Evolutionary conservation across 2,797 vertebrate species (phyloP), one percentile per base, ranked within the genome.

Genomic region (Sphenodon punctatus): DNA sequence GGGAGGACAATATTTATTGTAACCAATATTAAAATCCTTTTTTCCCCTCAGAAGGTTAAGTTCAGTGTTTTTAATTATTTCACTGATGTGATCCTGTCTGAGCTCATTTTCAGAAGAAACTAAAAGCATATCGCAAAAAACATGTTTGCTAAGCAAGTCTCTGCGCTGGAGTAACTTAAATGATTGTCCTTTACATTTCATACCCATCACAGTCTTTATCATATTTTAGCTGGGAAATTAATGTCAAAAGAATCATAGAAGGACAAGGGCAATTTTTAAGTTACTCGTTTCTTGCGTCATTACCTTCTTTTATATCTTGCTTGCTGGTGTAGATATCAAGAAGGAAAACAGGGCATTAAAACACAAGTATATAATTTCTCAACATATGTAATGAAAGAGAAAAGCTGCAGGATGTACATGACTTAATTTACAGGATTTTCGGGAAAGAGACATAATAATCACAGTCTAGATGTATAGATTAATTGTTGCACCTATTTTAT

Each of bases 11-110:
- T 0, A 0, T 25, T 69, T 10, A 48, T 36, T 0, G 0, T 6
- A 10, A 70, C 49, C 68, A 86, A 3, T 30, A 49, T 0, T 1
- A 82, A 58, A 46, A 5, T 66, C 34, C 2, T 0, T 0, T 10
- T 76, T 74, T 48, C 79, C n/a, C 69, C 58, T 65, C 27, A 61
- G 38, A 73, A 49, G 1, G 5, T 8, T 80, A 75, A 74, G 48
- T 7, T 6, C 34, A 4, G 32, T 6, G 8, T 48, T 4, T 36
- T 30, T 39, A 32, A 25, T 81, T 23, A 67, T 75, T 59, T 78
- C 71, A 17, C 20, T 59, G 8, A 66, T 36, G 10, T 82, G 38
- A 9, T 34, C 51, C 30, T 69, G 16, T 13, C 67, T 1, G 10
- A 72, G n/a, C n/a, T n/a, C n/a, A 65, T 65, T 59, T 42, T 14